Percentiles rank a stretch among this genome's conserved stretches.
phyloP scores from a whole-genome alignment of 2,797 vertebrate genomes.

The Pseudochaenichthys georgianus region DNA sequence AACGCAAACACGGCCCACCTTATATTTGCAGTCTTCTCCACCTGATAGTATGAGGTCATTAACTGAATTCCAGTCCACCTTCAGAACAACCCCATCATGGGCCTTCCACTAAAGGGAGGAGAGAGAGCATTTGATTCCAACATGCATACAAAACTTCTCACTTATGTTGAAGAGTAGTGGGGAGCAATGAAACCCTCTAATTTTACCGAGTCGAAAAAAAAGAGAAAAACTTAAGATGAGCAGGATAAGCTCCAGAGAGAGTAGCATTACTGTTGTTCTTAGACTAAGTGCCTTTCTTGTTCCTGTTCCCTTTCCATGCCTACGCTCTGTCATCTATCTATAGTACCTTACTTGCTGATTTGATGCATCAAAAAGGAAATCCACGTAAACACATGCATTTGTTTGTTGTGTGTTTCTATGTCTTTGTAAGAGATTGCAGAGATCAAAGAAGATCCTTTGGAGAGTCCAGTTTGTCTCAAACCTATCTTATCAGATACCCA shows the following conservation, averaged over 20 bases:
- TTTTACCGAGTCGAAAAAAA: background rate
- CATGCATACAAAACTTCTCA: background rate
- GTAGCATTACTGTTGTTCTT: slow-evolving; percentile 9
- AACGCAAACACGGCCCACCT: slow-evolving; percentile 81
- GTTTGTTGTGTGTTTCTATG: slow-evolving; percentile 20
- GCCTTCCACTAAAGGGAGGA: slow-evolving; percentile 93
- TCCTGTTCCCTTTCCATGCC: slow-evolving; percentile 12
- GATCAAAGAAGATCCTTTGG: slow-evolving; percentile 44
- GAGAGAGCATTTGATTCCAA: slow-evolving; percentile 22
- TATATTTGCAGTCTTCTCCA: slow-evolving; percentile 97
- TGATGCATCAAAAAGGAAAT: background rate
- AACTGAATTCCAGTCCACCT: slow-evolving; percentile 97
- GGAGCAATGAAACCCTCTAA: background rate
- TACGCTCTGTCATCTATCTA: slow-evolving; percentile 3
- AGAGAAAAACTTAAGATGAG: background rate
- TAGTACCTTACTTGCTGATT: background rate
- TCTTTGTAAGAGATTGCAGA: slow-evolving; percentile 17
- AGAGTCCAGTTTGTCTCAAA: slow-evolving; percentile 35
- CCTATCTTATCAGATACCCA: background rate
- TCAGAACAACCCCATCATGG: slow-evolving; percentile 95
- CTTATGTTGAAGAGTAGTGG: background rate
- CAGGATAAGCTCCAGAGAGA: background rate
- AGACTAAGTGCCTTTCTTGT: slow-evolving; percentile 1
- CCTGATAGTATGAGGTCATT: slow-evolving; percentile 95
- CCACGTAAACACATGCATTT: background rate